A percentile compares a stretch with the other conserved stretches of the same genome.
These are phyloP conservation scores for Paelopatides confundens DNA, from an alignment of 53 echinoderm and acorn worm species.

Conservation along the genomic window DNA sequence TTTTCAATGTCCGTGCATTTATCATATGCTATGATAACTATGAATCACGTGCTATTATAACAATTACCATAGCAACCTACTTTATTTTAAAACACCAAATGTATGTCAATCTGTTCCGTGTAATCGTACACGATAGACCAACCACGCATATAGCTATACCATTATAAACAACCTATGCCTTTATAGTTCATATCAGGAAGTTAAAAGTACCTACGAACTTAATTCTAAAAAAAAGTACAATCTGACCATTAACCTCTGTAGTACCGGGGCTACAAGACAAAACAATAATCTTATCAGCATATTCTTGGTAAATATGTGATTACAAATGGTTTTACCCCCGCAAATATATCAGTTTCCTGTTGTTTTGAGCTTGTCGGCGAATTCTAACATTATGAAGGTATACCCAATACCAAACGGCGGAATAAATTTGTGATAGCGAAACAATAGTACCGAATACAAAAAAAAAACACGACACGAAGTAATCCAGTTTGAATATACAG, in stretches of 20 bases:
- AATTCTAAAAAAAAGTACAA: background rate
- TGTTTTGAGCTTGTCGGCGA: conserved; percentile 7
- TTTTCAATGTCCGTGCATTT: too few relatives aligned
- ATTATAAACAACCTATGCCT: too few relatives aligned
- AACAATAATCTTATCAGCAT: conserved; percentile 51
- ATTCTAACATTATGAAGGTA: background rate
- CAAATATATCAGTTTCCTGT: conserved; percentile 21
- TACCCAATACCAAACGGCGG: conserved; percentile 12
- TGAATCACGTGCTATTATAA: too few relatives aligned
- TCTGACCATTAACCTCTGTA: background rate
- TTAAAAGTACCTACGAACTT: too few relatives aligned
- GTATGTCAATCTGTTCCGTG: too few relatives aligned
- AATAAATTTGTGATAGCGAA: conserved; percentile 22
- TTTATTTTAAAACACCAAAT: too few relatives aligned
- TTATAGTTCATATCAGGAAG: too few relatives aligned
- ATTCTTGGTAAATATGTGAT: conserved; percentile 37
- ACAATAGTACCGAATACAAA: background rate
- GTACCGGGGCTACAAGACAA: conserved; percentile 14
- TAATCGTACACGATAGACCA: too few relatives aligned
- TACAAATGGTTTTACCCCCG: conserved; percentile 42
- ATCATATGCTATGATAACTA: too few relatives aligned
- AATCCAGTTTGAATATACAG: background rate
- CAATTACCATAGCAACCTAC: too few relatives aligned
- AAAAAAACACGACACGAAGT: background rate
- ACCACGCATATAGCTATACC: too few relatives aligned